Evolutionary conservation across 2,113 vertebrate genomes (phyloP).

Genomic region (Rostratula benghalensis): DNA sequence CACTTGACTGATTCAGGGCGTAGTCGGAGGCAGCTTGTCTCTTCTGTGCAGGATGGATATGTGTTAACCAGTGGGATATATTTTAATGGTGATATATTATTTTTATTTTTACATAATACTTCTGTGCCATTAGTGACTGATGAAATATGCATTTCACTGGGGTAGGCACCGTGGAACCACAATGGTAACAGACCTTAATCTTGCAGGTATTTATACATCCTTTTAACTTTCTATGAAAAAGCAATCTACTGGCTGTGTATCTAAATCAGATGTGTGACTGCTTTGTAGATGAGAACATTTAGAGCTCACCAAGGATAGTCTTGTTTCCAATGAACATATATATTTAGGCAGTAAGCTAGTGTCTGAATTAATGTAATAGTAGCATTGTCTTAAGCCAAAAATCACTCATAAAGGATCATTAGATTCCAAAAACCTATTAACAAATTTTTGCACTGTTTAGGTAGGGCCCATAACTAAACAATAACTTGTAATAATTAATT

Average conservation of each 20-base stretch:
- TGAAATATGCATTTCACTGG: background rate
- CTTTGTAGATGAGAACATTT: background rate
- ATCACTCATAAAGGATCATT: background rate
- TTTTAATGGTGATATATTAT: background rate
- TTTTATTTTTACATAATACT: background rate
- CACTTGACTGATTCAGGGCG: conserved; percentile 14
- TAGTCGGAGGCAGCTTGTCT: background rate
- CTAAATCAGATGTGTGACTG: background rate
- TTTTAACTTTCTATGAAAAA: background rate
- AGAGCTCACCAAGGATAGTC: background rate
- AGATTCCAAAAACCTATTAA: background rate
- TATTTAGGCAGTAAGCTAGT: background rate
- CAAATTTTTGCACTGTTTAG: background rate
- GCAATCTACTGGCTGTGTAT: background rate
- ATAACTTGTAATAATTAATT: background rate
- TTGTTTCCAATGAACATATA: background rate
- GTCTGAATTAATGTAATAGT: background rate
- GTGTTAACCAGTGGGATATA: background rate
- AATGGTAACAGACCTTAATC: background rate
- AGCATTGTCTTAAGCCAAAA: background rate
- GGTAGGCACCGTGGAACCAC: background rate
- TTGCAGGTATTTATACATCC: background rate
- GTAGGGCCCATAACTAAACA: background rate
- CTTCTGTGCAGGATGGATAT: background rate
- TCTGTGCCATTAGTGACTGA: background rate